Percentiles rank a stretch among this genome's conserved stretches.
These are phyloP conservation scores for Puffinus mauretanicus DNA, from an alignment of 2,113 vertebrate species.

Conservation along the genomic window DNA sequence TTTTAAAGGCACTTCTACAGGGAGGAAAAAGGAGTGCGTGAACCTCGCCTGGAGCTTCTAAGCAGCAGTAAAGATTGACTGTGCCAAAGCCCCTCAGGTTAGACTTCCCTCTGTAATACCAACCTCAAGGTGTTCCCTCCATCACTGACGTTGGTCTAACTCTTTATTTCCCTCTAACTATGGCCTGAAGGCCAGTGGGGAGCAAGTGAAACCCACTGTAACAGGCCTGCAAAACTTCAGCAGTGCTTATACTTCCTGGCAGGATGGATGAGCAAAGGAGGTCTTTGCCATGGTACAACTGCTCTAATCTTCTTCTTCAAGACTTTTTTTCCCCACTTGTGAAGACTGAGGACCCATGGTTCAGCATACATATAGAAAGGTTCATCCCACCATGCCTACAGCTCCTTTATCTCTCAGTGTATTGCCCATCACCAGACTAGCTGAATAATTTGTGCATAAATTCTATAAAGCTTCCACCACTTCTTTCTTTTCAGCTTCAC, in stretches of 20 bases:
- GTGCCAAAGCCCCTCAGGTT: neutral
- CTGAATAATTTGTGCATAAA: neutral
- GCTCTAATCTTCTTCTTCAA: neutral
- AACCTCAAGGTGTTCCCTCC: neutral
- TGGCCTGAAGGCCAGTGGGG: neutral
- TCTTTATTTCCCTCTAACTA: neutral
- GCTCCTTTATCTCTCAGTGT: neutral
- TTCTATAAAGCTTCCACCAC: neutral
- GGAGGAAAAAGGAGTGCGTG: neutral
- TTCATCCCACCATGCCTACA: neutral
- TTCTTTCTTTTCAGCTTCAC: neutral
- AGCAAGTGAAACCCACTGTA: neutral
- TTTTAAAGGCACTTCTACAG: neutral
- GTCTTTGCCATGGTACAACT: neutral
- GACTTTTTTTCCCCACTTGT: neutral
- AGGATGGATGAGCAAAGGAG: neutral
- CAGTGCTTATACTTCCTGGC: neutral
- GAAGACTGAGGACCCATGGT: neutral
- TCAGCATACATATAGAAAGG: neutral
- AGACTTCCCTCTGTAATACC: neutral
- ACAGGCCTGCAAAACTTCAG: neutral
- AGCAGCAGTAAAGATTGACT: neutral
- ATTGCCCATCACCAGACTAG: neutral
- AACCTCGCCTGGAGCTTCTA: neutral
- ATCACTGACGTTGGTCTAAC: neutral